Base-by-base conservation (phyloP, 2,797 vertebrate species). In the Neostethus bicornis region DNA sequence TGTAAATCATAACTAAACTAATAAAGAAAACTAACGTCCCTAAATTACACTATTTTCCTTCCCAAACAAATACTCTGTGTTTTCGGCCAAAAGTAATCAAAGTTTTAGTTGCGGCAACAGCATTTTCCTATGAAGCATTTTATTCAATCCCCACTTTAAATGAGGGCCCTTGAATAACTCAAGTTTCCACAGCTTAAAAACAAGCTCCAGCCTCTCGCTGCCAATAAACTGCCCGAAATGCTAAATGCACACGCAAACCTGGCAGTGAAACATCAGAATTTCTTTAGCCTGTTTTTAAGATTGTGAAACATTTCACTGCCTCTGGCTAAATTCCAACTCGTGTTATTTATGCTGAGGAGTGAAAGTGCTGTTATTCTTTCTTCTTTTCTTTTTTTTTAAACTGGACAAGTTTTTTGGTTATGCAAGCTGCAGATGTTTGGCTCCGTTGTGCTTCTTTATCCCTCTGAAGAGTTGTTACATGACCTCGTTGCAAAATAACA, bases 401-500 rank as follows among this genome's bases (percentile, higher is more conserved):
- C 44, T 47, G 59, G 73, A 60, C 34, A 2, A 54, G 38, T 16
- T 54, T 43, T n/a, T 46, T 14, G 67, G 82, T 90, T 89, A 84
- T 67, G 80, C 64, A 90, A 89, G 39, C 67, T 75, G 69, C 84
- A 90, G 84, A 85, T 84, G 87, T 89, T 81, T 86, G 80, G 73
- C 83, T 53, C 32, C 2, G 26, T 61, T 59, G 50, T 51, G 61
- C 56, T 68, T 35, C 53, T 63, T 61, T 69, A 44, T 31, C 13
- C 63, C 75, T 61, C 54, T 21, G 51, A 66, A 55, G 68, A 54
- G 31, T 17, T 3, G 54, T 62, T 75, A 77, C 70, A 52, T 51
- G 55, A 79, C 59, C 78, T 38, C 28, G 41, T 58, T 51, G 66
- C 56, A 80, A 61, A 83, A 81, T 56, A 76, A 72, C 61, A 61